These are phyloP conservation scores for Candidula unifasciata DNA, from an alignment of 2,888 invertebrate species.

Conservation along the genomic window DNA sequence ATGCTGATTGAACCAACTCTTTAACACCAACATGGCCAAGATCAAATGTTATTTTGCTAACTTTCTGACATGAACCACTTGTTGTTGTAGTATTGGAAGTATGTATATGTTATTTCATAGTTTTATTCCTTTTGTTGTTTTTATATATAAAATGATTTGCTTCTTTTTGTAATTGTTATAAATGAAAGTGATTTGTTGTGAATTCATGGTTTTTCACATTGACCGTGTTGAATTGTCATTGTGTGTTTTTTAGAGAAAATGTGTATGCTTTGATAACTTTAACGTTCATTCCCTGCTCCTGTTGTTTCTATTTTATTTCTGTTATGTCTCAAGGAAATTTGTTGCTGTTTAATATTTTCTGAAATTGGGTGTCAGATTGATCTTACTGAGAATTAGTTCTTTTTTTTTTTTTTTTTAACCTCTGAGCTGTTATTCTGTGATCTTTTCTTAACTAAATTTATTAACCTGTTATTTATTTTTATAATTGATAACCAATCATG, in stretches of 20 bases:
- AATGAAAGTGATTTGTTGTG: slow-evolving; percentile 23
- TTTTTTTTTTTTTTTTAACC: no score
- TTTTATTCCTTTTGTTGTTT: not conserved
- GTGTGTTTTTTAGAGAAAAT: no score
- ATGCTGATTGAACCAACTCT: not conserved
- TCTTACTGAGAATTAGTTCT: not conserved
- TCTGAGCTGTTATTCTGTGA: slow-evolving; percentile 20
- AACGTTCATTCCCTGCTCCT: not conserved
- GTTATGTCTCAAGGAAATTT: not conserved
- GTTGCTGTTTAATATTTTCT: not conserved
- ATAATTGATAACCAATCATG: not conserved
- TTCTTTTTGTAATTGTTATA: slow-evolving; percentile 9
- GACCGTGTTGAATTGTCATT: no score
- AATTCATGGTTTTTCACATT: not conserved
- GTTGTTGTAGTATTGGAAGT: not conserved
- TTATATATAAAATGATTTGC: not conserved
- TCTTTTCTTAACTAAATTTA: not conserved
- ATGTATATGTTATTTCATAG: not conserved
- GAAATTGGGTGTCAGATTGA: not conserved
- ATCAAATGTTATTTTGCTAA: not conserved
- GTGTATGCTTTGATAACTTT: not conserved
- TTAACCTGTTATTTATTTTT: slow-evolving; percentile 3
- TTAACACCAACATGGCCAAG: not conserved
- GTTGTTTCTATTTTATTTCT: not conserved
- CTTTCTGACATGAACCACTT: not conserved